A percentile compares a stretch with the other conserved stretches of the same genome.
phyloP scores from a whole-genome alignment of 2,888 invertebrate genomes.

The Oscheius sp. region DNA sequence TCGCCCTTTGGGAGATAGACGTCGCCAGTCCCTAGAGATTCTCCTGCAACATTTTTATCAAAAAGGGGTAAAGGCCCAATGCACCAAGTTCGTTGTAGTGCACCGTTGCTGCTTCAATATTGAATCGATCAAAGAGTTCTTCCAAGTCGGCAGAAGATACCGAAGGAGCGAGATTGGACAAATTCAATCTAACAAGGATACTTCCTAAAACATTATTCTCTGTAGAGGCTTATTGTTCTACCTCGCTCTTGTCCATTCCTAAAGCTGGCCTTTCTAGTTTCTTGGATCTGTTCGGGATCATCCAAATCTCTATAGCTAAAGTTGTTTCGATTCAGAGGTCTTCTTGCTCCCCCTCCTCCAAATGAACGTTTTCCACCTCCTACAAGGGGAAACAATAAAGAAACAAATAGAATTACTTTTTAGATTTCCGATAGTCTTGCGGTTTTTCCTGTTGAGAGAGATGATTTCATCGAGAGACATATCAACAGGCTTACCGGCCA shows the following conservation, averaged over 20 bases:
- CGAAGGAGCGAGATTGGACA: constrained; percentile 47
- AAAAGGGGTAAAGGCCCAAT: background rate
- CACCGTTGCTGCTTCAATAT: constrained; percentile 42
- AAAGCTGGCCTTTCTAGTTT: background rate
- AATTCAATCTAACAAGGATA: constrained; percentile 41
- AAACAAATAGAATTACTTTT: background rate
- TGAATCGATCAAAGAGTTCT: constrained; percentile 49
- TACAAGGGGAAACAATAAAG: background rate
- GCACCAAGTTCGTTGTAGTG: constrained; percentile 53
- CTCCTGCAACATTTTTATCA: constrained; percentile 27
- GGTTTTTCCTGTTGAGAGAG: constrained; percentile 38
- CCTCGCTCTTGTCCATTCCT: too few relatives aligned
- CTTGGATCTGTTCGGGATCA: background rate
- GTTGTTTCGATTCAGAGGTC: background rate
- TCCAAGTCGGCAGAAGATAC: constrained; percentile 51
- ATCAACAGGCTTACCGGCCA: too few relatives aligned
- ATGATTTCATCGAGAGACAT: constrained; percentile 51
- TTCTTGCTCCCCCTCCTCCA: background rate
- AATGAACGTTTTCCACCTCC: too few relatives aligned
- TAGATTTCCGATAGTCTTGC: constrained; percentile 31
- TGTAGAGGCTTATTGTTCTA: too few relatives aligned
- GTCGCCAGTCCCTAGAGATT: constrained; percentile 55
- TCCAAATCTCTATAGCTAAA: constrained; percentile 8
- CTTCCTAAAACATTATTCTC: too few relatives aligned
- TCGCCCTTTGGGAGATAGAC: constrained; percentile 46